Evolutionary conservation across 2,888 invertebrate genomes (phyloP), one percentile per base, ranked within the genome.

Genomic region (Steinernema scapterisci): DNA sequence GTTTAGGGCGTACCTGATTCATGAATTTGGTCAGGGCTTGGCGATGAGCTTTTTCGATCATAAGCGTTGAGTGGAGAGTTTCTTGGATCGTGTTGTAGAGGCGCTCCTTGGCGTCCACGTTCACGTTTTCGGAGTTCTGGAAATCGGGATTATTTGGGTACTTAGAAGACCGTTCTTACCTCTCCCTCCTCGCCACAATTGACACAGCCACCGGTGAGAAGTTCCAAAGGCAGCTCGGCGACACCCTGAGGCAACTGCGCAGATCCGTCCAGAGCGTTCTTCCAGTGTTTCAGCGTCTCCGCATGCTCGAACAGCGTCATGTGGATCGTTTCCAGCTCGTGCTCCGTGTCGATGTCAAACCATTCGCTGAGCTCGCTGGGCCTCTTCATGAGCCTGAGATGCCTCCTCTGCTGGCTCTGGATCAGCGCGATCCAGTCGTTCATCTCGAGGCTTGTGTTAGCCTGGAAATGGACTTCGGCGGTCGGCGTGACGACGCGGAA

Each of bases 351-450:
- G 70, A 84, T 75, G 25, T 81, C 79, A 9, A 63, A 75, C 48
- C 73, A 44, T 13, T 70, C 63, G 52, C 48, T 51, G 16, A 72
- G 52, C 72, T 51, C 72, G 25, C 51, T 45, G n/a, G 75, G 71
- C 21, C 76, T 51, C 44, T 79, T 80, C 43, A 63, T 43, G 25
- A 72, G 43, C 77, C 82, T 81, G 38, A 82, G 70, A 38, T 82
- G 79, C 3, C 81, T 63, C n/a, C 78, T 71, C 72, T 80, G 80
- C 71, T 80, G 80, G 46, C 80, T 80, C 19, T 76, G 79, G 43
- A 80, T 80, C 16, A 77, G 75, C 5, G 81, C 75, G 21, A 80
- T 70, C 86, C 86, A 86, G 27, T 86, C 86, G 31, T 79, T 82
- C 43, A 82, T 83, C 19, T 87, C 86, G 3, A 79, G 56, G 7